Evolutionary conservation across 2,113 vertebrate genomes (phyloP).

Genomic region (Poicephalus meyeri): DNA sequence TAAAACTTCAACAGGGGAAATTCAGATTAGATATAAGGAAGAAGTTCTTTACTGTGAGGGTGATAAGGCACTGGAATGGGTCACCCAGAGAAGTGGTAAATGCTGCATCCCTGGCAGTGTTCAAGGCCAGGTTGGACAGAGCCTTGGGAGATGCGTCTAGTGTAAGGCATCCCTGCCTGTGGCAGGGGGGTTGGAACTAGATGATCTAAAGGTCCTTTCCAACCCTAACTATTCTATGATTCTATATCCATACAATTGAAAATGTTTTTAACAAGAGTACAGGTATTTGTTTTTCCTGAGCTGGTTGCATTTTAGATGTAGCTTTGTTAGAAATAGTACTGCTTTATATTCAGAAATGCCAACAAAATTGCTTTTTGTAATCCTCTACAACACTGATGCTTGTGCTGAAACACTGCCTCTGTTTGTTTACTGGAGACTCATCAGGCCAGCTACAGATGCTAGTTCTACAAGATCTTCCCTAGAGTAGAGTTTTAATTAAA

Average conservation of each 20-base stretch:
- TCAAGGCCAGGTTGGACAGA: too few species aligned
- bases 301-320: neutral
- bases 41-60: too few species aligned
- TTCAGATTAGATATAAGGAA: too few species aligned
- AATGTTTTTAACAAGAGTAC: neutral
- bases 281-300: neutral
- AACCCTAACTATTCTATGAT: too few species aligned
- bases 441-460: slow-evolving; percentile 59
- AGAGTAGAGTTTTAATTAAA: slow-evolving; percentile 66
- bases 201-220: too few species aligned
- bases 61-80: too few species aligned
- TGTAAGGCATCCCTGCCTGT: too few species aligned
- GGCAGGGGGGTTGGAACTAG: too few species aligned
- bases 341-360: slow-evolving; percentile 42
- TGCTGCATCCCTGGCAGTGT: too few species aligned
- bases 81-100: too few species aligned
- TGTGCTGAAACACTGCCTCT: neutral
- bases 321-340: neutral
- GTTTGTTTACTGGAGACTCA: slow-evolving; percentile 44
- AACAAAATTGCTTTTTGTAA: slow-evolving; percentile 27
- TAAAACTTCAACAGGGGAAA: too few species aligned
- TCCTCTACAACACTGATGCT: neutral
- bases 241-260: neutral
- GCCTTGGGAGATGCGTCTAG: too few species aligned
- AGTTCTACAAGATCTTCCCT: slow-evolving; percentile 45